Base-by-base conservation (phyloP, 1,140 invertebrate species). In the Drosophila fuyamai region DNA sequence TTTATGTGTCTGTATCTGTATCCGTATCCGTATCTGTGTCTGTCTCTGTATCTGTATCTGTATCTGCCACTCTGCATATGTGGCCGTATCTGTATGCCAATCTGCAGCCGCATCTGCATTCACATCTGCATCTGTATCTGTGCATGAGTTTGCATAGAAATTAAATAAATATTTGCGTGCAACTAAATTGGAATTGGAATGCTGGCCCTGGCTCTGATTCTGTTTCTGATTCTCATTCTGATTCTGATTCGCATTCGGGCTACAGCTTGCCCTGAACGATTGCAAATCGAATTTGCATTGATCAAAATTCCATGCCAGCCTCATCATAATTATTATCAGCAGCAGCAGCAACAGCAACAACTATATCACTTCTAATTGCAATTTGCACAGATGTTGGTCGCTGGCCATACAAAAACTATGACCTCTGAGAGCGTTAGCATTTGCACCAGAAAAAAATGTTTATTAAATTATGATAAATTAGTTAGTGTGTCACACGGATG, bases 101-200 rank as follows among this genome's bases (percentile, higher is more conserved):
- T 50, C 48, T 32, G 48, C 29, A 48, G 27, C 9, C 23, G 23
- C 46, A 9, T 14, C 48, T 14, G 48, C 29, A 9, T 14, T 27
- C 7, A 29, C 29, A 32, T 66, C 47, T 84, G 61, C 16, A 48
- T 67, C 50, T 76, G 80, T 59, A 47, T 71, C 66, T 79, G 65
- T 70, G 81, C 79, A 50, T 66, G 57, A 59, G 63, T 77, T 77
- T 77, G 75, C 74, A 77, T 83, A 78, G 53, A 88, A 83, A 86
- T 86, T 83, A 86, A 79, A 81, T 88, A 86, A 86, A 86, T 86
- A 86, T 86, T 86, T 86, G 83, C 83, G 53, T 83, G 62, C 66
- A 83, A 79, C 79, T 68, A 83, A 86, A 86, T 86, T 86, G 83
- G 76, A 88, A 86, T 82, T 88, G 83, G 76, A 88, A 86, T 88